Evolutionary conservation across 2,113 vertebrate genomes (phyloP).

Genomic region (Mormyrus lacerda): DNA sequence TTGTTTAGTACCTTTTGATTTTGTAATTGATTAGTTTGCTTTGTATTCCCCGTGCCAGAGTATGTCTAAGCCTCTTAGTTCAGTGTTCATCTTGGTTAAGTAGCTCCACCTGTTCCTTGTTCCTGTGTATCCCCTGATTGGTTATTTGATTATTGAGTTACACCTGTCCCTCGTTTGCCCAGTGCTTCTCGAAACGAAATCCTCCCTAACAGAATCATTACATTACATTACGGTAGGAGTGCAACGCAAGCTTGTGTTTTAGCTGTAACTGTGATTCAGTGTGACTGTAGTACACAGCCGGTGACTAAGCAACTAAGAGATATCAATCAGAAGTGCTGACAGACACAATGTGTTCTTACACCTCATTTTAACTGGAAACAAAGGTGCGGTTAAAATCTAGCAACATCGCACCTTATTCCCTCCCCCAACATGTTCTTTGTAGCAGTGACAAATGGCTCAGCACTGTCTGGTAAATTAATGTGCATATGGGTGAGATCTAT

Average conservation of each 20-base stretch:
- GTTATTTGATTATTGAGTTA: too few relatives aligned
- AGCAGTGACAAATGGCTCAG: neutral
- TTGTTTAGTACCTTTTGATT: too few relatives aligned
- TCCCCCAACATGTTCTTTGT: neutral
- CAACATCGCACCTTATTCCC: neutral
- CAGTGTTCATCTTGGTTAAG: too few relatives aligned
- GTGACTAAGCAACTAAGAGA: neutral
- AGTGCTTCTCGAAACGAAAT: neutral
- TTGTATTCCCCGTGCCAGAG: too few relatives aligned
- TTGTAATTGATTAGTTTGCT: too few relatives aligned
- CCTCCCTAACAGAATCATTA: neutral
- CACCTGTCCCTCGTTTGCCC: neutral
- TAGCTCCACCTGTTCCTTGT: too few relatives aligned
- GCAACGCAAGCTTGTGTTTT: neutral
- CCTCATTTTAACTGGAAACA: neutral
- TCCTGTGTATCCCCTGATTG: too few relatives aligned
- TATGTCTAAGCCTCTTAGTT: too few relatives aligned
- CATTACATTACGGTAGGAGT: neutral
- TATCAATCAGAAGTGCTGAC: neutral
- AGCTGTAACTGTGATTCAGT: neutral
- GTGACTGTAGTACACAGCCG: neutral
- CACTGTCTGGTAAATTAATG: neutral
- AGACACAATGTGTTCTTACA: neutral
- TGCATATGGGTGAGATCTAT: neutral
- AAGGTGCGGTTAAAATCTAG: neutral